Base-by-base conservation (phyloP, 2,113 vertebrate species). In the Geococcyx californianus region DNA sequence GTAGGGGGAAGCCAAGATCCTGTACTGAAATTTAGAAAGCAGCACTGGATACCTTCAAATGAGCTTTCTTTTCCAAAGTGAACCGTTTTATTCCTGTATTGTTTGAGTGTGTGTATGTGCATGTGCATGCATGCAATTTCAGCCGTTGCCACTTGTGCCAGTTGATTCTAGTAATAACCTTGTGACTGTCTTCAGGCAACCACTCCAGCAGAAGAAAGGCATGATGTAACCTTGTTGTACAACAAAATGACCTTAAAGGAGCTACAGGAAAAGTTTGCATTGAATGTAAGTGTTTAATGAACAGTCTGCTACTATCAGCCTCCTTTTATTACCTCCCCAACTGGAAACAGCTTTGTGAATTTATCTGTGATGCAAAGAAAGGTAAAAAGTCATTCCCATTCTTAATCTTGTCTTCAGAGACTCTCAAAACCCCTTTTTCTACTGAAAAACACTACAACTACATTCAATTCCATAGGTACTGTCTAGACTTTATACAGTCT, bases 161-260 rank as follows among this genome's bases (percentile, higher is more conserved):
- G 87, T 13, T 66, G 51, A 74, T 81, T 92, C 69, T 59, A 56
- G 69, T 29, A 86, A 75, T 90, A 92, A 93, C 87, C 38, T 78
- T 95, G 62, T 93, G 80, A 88, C 88, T 91, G 38, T 95, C 88
- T 19, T 73, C 95, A 99, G 99, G 99, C 99, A 89, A 99, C 99
- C 1, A 98, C 97, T 24, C 98, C 99, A 19, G 98, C 97, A 78
- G 99, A 99, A 87, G 99, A 99, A 58, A 98, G 99, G n/a, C 99
- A 99, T 1, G 99, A 99, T 38, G 98, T 99, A 74, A 99, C 99
- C 1, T 60, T 98, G 85, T 97, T 99, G n/a, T 99, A 99, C 98
- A 99, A 99, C 97, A 98, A 99, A 97, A 99, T 99, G 99, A 98
- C 97, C 40, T 96, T 99, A 34, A 88, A 66, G 21, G 98, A 99